Evolutionary conservation across 2,888 invertebrate species (phyloP).

Genomic region (Zeuzera pyrina): DNA sequence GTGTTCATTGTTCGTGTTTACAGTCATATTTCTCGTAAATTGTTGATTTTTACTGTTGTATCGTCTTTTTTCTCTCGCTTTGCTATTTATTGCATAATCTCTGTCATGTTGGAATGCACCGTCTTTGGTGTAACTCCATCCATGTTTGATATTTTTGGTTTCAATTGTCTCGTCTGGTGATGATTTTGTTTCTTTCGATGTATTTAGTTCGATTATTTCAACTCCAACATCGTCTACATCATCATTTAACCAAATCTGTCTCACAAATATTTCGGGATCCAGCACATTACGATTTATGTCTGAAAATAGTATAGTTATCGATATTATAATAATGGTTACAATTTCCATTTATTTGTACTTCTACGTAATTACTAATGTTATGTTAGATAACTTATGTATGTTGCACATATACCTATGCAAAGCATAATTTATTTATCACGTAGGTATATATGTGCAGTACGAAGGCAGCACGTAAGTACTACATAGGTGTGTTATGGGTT

Average conservation of each 20-base stretch:
- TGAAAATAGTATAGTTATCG: neutral
- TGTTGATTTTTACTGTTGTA: conserved; percentile 6
- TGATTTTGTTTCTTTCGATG: conserved; percentile 24
- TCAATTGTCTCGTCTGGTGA: conserved; percentile 16
- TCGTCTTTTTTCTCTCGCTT: conserved; percentile 9
- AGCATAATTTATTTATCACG: too few relatives aligned
- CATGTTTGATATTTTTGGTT: conserved; percentile 18
- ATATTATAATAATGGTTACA: too few relatives aligned
- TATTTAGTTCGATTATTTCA: conserved; percentile 46
- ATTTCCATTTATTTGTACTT: too few relatives aligned
- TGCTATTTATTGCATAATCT: conserved; percentile 22
- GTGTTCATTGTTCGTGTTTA: too few relatives aligned
- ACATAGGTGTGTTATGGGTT: too few relatives aligned
- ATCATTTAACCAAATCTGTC: conserved; percentile 30
- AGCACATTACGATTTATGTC: conserved; percentile 5
- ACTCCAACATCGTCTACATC: conserved; percentile 22
- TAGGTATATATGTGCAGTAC: too few relatives aligned
- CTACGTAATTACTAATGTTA: too few relatives aligned
- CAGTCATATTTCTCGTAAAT: conserved; percentile 3
- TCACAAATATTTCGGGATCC: conserved; percentile 23
- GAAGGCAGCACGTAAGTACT: too few relatives aligned
- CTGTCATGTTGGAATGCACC: conserved; percentile 23
- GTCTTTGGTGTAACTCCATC: conserved; percentile 27
- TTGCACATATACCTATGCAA: too few relatives aligned
- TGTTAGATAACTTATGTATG: too few relatives aligned